These are phyloP conservation scores for Nesoenas mayeri DNA, from an alignment of 2,113 vertebrate species.

Conservation along the genomic window DNA sequence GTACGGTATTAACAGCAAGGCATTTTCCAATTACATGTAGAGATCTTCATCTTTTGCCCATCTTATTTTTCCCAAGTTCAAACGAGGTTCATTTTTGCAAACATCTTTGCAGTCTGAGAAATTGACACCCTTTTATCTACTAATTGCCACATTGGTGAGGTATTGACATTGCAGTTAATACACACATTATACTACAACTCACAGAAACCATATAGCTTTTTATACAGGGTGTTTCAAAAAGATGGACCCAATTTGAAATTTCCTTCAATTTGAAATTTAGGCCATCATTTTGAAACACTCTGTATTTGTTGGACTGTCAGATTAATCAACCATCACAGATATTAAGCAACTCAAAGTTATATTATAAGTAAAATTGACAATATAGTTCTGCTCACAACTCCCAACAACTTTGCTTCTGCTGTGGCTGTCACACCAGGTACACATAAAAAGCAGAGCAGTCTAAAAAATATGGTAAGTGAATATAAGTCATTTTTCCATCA, in stretches of 20 bases:
- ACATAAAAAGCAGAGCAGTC: rapidly evolving
- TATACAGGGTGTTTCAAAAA: too few relatives aligned
- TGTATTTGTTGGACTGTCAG: too few relatives aligned
- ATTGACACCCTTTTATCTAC: too few relatives aligned
- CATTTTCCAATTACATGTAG: neutral
- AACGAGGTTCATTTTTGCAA: neutral
- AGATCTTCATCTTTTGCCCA: neutral
- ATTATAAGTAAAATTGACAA: rapidly evolving
- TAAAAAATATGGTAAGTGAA: neutral
- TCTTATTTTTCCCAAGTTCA: neutral
- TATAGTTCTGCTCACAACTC: neutral
- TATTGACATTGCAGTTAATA: too few relatives aligned
- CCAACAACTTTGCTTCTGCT: neutral
- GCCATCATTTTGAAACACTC: too few relatives aligned
- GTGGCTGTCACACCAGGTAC: neutral
- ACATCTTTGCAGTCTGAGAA: neutral
- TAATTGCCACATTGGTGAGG: too few relatives aligned
- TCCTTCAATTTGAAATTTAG: too few relatives aligned
- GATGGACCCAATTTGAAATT: too few relatives aligned
- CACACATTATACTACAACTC: rapidly evolving
- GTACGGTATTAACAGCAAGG: neutral
- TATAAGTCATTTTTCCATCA: neutral
- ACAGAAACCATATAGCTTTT: neutral
- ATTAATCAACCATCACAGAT: neutral
- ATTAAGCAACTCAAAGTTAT: rapidly evolving